phyloP scores from a whole-genome alignment of 2,888 invertebrate species.

The Chloroclysta siterata region DNA sequence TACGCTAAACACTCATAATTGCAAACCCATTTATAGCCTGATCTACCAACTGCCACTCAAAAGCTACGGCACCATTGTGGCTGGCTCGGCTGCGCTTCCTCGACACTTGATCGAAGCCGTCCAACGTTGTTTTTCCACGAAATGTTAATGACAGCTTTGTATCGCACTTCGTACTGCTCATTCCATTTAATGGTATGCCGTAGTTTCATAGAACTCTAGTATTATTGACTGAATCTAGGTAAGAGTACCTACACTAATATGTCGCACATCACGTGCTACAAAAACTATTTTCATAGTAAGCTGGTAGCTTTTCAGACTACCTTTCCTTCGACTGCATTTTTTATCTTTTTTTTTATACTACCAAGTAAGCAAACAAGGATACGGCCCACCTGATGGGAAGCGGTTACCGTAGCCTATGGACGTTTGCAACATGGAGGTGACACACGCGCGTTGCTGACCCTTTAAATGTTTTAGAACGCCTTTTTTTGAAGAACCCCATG shows the following conservation, averaged over 20 bases:
- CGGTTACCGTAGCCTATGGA: no score
- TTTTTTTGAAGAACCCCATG: no score
- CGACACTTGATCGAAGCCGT: slow-evolving; percentile 20
- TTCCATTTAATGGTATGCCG: slow-evolving; percentile 16
- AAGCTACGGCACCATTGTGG: slow-evolving; percentile 24
- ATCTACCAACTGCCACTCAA: slow-evolving; percentile 29
- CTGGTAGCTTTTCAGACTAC: background rate
- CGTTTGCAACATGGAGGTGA: no score
- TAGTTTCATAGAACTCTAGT: slow-evolving; percentile 12
- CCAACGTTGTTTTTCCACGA: slow-evolving; percentile 37
- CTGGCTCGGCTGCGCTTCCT: no score
- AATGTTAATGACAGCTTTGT: slow-evolving; percentile 37
- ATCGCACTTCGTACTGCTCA: slow-evolving; percentile 33
- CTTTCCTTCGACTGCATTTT: no score
- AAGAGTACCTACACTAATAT: background rate
- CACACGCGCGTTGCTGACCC: no score
- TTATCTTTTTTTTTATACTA: no score
- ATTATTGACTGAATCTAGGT: slow-evolving; percentile 1
- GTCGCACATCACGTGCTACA: background rate
- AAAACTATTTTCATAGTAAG: background rate
- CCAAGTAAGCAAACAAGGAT: no score
- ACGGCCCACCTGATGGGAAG: no score
- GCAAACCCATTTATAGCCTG: slow-evolving; percentile 33
- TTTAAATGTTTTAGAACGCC: no score
- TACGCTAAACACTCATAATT: slow-evolving; percentile 39